Conservation (phyloP, 2,113 vertebrate genomes). For the Kobus ellipsiprymnus region DNA sequence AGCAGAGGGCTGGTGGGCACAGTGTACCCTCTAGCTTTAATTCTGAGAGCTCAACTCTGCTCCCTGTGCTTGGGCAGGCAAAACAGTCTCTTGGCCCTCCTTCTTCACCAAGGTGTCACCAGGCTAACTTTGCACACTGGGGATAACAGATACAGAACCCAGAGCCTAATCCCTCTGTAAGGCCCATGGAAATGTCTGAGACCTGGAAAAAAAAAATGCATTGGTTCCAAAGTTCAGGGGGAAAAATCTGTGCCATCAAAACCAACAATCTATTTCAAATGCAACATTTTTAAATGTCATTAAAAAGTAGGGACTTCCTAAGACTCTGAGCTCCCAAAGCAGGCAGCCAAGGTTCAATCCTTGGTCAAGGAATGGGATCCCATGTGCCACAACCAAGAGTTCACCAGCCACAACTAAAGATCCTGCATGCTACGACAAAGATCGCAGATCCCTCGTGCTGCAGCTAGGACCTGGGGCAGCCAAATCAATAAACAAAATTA, state of each 20-base stretch:
- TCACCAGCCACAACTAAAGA: background rate
- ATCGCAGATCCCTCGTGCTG: background rate
- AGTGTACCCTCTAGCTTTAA: background rate
- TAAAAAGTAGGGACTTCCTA: background rate
- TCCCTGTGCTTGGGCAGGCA: background rate
- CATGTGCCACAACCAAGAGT: background rate
- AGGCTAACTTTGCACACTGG: too few species aligned
- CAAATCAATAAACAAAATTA: background rate
- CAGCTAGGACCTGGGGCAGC: background rate
- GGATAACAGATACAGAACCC: background rate
- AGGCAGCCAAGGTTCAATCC: background rate
- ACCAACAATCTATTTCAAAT: constrained; percentile 21
- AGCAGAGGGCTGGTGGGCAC: background rate
- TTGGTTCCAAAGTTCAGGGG: background rate
- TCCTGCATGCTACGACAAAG: background rate
- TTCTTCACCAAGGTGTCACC: background rate
- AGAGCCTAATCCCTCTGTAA: background rate
- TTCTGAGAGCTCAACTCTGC: background rate
- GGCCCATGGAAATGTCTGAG: background rate
- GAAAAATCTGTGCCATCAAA: background rate
- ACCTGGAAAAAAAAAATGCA: background rate
- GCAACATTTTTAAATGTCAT: background rate
- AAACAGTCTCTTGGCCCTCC: background rate
- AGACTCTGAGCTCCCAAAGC: background rate
- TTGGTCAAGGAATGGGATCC: background rate